Conservation (phyloP, 2,888 invertebrate species). For the Xylota segnis region DNA sequence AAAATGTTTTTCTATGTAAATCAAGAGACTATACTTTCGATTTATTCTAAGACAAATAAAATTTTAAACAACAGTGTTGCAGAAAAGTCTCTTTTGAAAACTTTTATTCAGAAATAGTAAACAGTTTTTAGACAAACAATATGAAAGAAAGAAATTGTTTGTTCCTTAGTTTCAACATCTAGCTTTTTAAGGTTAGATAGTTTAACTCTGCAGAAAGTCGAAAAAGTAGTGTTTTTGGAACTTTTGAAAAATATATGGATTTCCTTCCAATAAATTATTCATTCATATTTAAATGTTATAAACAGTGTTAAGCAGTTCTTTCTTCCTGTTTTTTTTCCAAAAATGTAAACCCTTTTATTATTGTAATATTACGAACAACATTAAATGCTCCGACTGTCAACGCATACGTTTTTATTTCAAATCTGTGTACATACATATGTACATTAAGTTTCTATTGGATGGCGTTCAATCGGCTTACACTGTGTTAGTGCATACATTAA, state of each 20-base stretch:
- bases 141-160: not conserved
- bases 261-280: too few relatives aligned
- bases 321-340: not conserved
- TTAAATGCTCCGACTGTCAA: slow-evolving; percentile 54
- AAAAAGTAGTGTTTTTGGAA: too few relatives aligned
- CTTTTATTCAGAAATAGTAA: too few relatives aligned
- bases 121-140: not conserved
- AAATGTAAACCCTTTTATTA: not conserved
- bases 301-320: not conserved
- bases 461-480: slow-evolving; percentile 12
- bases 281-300: not conserved
- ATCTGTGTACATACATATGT: slow-evolving; percentile 30
- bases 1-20: slow-evolving; percentile 10
- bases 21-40: not conserved
- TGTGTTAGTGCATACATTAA: slow-evolving; percentile 51
- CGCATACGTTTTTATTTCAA: slow-evolving; percentile 49
- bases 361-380: slow-evolving; percentile 3
- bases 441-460: slow-evolving; percentile 45
- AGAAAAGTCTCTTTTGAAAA: not conserved
- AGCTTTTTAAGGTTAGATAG: too few relatives aligned
- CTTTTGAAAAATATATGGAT: too few relatives aligned
- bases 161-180: too few relatives aligned
- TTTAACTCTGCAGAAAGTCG: too few relatives aligned
- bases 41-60: slow-evolving; percentile 17
- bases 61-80: slow-evolving; percentile 14